Evolutionary conservation across 2,888 invertebrate species (phyloP).

Genomic region (Clivina fossor): DNA sequence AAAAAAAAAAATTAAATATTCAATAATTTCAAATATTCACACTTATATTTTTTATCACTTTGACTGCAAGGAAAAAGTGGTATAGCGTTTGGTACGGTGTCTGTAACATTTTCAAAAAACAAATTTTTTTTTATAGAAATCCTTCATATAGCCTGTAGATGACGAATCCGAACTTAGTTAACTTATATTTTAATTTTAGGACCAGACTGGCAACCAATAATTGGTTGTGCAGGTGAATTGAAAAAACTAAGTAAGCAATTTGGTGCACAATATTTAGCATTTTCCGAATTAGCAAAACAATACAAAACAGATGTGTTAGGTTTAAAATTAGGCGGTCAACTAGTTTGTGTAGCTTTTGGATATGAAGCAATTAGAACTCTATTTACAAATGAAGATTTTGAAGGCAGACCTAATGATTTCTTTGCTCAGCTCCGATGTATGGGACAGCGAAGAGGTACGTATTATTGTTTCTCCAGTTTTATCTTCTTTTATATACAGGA

Average conservation of each 20-base stretch:
- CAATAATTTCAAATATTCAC: not conserved
- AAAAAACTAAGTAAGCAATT: slow-evolving; percentile 48
- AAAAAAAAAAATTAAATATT: no score
- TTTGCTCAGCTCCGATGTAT: slow-evolving; percentile 65
- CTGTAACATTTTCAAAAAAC: no score
- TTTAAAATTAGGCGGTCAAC: slow-evolving; percentile 58
- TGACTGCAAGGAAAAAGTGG: no score
- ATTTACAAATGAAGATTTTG: slow-evolving; percentile 61
- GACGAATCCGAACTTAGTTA: no score
- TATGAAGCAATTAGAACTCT: slow-evolving; percentile 57
- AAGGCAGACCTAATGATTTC: slow-evolving; percentile 67
- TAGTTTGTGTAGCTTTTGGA: slow-evolving; percentile 59
- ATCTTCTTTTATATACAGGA: not conserved
- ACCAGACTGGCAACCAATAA: slow-evolving; percentile 53
- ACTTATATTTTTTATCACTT: not conserved
- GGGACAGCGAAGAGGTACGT: slow-evolving; percentile 60
- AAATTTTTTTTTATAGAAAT: no score
- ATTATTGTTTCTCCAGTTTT: not conserved
- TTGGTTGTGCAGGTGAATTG: slow-evolving; percentile 51
- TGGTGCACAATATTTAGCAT: slow-evolving; percentile 58
- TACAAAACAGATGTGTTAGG: slow-evolving; percentile 60
- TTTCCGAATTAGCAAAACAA: slow-evolving; percentile 53
- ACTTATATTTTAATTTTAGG: slow-evolving; percentile 52
- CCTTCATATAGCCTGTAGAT: no score
- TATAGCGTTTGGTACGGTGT: no score